Evolutionary conservation across 2,797 vertebrate genomes (phyloP), one percentile per base, ranked within the genome.

Genomic region (Labroides dimidiatus): DNA sequence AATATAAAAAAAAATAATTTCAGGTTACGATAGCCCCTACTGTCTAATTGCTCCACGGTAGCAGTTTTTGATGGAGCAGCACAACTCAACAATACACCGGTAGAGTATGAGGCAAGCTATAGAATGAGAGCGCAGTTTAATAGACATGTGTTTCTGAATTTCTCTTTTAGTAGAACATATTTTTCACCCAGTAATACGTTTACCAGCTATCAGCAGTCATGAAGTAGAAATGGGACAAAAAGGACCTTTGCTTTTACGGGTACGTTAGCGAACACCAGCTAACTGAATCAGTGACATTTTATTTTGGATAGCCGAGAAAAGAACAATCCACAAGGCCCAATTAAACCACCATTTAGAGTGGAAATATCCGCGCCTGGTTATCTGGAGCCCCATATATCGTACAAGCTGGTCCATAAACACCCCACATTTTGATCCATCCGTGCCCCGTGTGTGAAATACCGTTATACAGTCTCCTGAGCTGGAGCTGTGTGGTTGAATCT

Each of bases 291-390:
- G 53, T 30, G 67, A 75, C 64, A 84, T 58, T 80, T 80, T 73
- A 64, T 82, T 87, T 82, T 56, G 78, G 76, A 69, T 63, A 81
- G 67, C 61, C 56, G 69, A 72, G 75, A 75, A 87, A 82, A 75
- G 65, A 82, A 76, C 69, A 84, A 78, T 61, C 82, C 83, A 19
- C 14, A 44, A 87, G 89, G 90, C 88, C 90, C 82, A 65, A 77
- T 85, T 78, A 84, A 76, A 74, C 57, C 68, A 65, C 59, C 69
- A 65, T 80, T 75, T 54, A 82, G 56, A 58, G 42, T 39, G 57
- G 47, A 69, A 59, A 63, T 39, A 62, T 48, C 24, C 47, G 44
- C 37, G 71, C 13, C 11, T 45, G 15, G n/a, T 57, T 52, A 37
- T 30, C 7, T 4, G 12, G 64, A 75, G 43, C 52, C 19, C 47